Base-by-base conservation (phyloP, 1,140 invertebrate species). In the Drosophila paulistorum region DNA sequence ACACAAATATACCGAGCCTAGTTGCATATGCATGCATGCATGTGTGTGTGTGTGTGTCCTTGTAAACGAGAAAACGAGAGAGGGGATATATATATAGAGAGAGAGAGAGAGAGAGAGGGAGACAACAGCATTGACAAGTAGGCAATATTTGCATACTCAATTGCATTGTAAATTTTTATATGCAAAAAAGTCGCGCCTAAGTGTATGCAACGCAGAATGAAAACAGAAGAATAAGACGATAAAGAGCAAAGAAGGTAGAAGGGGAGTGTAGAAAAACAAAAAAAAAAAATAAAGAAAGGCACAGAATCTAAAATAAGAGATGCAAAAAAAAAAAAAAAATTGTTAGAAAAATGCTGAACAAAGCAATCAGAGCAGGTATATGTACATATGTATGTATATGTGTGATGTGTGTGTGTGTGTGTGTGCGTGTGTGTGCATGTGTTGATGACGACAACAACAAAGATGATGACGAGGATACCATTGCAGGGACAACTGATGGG, bases 81-180 rank as follows among this genome's bases (percentile, higher is more conserved):
- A 14, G 2, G 14, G 23, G n/a, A n/a, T n/a, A n/a, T n/a, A n/a
- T n/a, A n/a, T n/a, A 14, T 61, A 42, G 17, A 51, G 48, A 26
- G 13, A 65, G 26, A 6, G 33, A 54, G 62, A 77, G 77, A 77
- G 83, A 83, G 83, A 68, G 62, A 77, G 77, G 79, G 83, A 83
- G 83, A 89, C 80, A 77, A 87, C 83, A 87, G 57, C 57, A 59
- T 59, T 87, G 79, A 87, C 83, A 89, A 89, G 84, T 89, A 89
- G 84, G 84, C 84, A 89, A 89, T 89, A 89, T 89, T 89, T 89
- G 84, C 84, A 89, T 89, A 89, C 84, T 89, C 84, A 89, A 89
- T 89, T 89, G 84, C 84, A 89, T 89, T 89, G 84, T 89, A 89
- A 89, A 89, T 89, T 89, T 89, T 89, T 89, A 77, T 89, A 87